Conservation (phyloP, 1,140 invertebrate genomes). For the Hormaphis cornu region DNA sequence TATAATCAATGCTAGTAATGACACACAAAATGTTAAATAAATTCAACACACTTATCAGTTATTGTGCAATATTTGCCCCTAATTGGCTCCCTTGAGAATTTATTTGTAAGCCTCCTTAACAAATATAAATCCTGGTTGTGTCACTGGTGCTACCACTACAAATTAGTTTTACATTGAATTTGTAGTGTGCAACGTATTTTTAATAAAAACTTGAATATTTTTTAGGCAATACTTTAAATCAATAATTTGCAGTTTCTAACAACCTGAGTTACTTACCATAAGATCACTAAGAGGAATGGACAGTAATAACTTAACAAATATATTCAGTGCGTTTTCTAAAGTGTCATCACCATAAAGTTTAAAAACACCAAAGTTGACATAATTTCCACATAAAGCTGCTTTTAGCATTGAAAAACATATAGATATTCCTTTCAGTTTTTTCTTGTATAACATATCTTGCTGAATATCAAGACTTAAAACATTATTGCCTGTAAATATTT, state of each 20-base stretch:
- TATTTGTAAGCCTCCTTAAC: too few species aligned
- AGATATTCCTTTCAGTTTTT: constrained; percentile 96
- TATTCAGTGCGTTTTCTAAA: constrained; percentile 87
- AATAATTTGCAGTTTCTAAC: background rate
- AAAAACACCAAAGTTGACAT: constrained; percentile 97
- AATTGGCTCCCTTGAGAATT: too few species aligned
- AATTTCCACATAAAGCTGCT: constrained; percentile 88
- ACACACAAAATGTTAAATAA: too few species aligned
- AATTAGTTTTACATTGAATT: too few species aligned
- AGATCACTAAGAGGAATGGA: constrained; percentile 91
- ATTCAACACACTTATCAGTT: too few species aligned
- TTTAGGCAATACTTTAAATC: too few species aligned
- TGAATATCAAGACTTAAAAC: constrained; percentile 83
- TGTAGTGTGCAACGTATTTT: too few species aligned
- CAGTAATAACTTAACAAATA: constrained; percentile 88
- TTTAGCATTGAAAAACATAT: constrained; percentile 96
- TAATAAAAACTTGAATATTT: too few species aligned
- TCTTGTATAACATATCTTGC: constrained; percentile 88
- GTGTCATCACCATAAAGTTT: constrained; percentile 92
- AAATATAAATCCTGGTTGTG: too few species aligned
- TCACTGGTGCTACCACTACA: too few species aligned
- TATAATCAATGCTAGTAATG: too few species aligned
- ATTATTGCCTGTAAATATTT: constrained; percentile 58
- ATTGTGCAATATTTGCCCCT: too few species aligned
- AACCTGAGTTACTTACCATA: constrained; percentile 62